phyloP scores from a whole-genome alignment of 2,797 vertebrate genomes.

The Platyrinchus mystaceus region DNA sequence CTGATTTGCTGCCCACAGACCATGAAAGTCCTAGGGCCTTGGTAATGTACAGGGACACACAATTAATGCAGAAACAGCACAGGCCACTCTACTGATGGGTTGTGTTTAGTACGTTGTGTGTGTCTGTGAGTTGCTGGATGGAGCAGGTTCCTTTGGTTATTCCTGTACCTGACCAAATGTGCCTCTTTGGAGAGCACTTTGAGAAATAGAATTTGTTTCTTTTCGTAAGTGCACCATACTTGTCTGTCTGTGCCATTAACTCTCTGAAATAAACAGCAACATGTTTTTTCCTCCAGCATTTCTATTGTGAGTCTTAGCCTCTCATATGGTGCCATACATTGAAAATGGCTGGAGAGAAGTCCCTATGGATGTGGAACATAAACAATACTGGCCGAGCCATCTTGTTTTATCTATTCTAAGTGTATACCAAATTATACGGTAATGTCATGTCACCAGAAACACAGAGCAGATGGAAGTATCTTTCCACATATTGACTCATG shows the following conservation, averaged over 20 bases:
- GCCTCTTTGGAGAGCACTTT: neutral
- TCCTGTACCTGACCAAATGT: neutral
- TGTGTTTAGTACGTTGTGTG: neutral
- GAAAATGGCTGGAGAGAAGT: neutral
- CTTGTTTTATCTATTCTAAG: slow-evolving; percentile 40
- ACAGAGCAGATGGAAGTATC: slow-evolving; percentile 65
- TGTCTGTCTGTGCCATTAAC: neutral
- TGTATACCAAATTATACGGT: slow-evolving; percentile 16
- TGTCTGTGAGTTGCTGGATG: neutral
- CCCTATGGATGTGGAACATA: neutral
- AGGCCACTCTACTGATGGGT: neutral
- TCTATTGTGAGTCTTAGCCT: neutral
- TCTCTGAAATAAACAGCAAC: neutral
- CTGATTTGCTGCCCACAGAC: slow-evolving; percentile 59
- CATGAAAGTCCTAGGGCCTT: slow-evolving; percentile 59
- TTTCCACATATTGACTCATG: slow-evolving; percentile 56
- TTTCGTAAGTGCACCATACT: neutral
- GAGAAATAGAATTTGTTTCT: neutral
- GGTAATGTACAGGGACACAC: neutral
- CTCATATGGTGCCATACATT: neutral
- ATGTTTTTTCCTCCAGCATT: neutral
- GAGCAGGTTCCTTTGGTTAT: neutral
- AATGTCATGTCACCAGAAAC: slow-evolving; percentile 57
- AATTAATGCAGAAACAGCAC: slow-evolving; percentile 11
- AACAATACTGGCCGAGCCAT: neutral